Base-by-base conservation (phyloP, 1,140 invertebrate species). In the Thaumetopoea pityocampa region DNA sequence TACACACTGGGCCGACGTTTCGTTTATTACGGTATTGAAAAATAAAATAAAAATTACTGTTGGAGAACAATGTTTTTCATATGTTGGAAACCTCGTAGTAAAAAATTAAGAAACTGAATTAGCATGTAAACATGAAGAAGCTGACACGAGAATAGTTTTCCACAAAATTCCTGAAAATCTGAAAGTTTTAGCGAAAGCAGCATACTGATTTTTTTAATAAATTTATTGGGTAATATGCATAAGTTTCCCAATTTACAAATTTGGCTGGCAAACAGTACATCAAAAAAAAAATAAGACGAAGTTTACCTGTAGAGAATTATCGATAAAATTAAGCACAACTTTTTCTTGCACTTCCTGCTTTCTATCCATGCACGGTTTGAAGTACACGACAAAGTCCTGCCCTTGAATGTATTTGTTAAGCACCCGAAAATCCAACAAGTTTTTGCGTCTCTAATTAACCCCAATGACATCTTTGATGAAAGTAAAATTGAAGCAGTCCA, bases 181-280 rank as follows among this genome's bases (percentile, higher is more conserved):
- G 15, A 22, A 23, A 44, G 32, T 53, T 45, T 50, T 54, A 36
- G 22, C 50, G 10, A 67, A 60, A 63, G 45, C 65, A 4, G 26
- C 50, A 68, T 51, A 69, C 58, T 40, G 62, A 67, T 32, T 51
- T 71, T 26, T 43, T 67, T n/a, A n/a, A 51, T 74, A 3, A 64
- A 69, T 59, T 51, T 69, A 14, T 35, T 73, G 40, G 38, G 50
- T 26, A 67, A 68, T 59, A 64, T 68, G 34, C 55, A 71, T 10
- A 68, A 61, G 56, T 5, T 70, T 45, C 2, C 27, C 6, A 23
- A 53, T 7, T 51, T 23, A 26, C 11, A 56, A 62, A 57, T 65
- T 60, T 67, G 53, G 35, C 17, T 72, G 16, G 55, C 63, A 19
- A 33, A 10, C 19, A 45, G 26, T 51, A 44, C 44, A 51, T 9